phyloP scores from a whole-genome alignment of 2,113 vertebrate genomes.

The Phalacrocorax brasilianus region DNA sequence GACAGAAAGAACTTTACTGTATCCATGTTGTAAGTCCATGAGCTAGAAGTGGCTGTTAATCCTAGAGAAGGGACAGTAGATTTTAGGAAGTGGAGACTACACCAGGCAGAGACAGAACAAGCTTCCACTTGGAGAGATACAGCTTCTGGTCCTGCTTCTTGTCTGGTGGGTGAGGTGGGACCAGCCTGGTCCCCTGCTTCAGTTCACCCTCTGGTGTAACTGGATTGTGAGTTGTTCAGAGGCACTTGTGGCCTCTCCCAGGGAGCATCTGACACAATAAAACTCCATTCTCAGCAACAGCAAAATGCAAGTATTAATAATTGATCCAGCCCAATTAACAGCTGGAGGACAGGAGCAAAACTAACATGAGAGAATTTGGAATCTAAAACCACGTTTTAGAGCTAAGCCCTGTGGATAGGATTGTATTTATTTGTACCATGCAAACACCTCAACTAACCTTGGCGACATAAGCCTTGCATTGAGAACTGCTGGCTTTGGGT shows the following conservation, averaged over 20 bases:
- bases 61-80: background rate
- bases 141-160: background rate
- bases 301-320: background rate
- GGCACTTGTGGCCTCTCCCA: background rate
- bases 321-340: background rate
- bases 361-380: background rate
- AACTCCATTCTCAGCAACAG: background rate
- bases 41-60: background rate
- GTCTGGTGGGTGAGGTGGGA: background rate
- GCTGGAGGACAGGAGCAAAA: background rate
- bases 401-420: background rate
- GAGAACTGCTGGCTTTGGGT: background rate
- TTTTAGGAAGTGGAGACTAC: background rate
- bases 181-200: background rate
- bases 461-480: accelerated
- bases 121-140: background rate
- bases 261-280: background rate
- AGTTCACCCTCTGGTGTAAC: background rate
- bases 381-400: background rate
- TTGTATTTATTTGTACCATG: background rate
- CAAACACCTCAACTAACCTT: background rate
- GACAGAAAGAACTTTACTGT: background rate
- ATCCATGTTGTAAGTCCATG: background rate
- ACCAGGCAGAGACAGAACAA: background rate
- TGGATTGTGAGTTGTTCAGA: background rate